These are phyloP conservation scores for Oreonectes daqikongensis DNA, from an alignment of 2,797 vertebrate genomes.

Conservation along the genomic window DNA sequence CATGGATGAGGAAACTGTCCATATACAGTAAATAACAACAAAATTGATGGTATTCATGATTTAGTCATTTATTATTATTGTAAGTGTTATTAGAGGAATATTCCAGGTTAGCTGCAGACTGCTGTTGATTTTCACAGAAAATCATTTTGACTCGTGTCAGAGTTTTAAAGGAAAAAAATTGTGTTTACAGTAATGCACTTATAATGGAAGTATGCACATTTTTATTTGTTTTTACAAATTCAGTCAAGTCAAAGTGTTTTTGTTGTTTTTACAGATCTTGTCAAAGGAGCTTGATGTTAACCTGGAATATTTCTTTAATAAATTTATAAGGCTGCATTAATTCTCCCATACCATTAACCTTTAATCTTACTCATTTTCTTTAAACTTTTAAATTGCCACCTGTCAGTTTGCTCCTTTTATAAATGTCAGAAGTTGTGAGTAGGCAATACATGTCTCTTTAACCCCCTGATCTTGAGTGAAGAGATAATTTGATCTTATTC, in stretches of 20 bases:
- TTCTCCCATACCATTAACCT: slow-evolving; percentile 5
- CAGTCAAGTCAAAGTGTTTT: background rate
- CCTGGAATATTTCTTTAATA: slow-evolving; percentile 25
- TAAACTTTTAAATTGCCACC: slow-evolving; percentile 20
- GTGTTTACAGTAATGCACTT: background rate
- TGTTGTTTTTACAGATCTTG: background rate
- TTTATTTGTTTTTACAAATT: background rate
- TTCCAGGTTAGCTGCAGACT: slow-evolving; percentile 10
- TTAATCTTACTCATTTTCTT: background rate
- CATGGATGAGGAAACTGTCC: background rate
- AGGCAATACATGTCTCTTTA: slow-evolving; percentile 18
- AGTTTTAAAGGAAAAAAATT: background rate
- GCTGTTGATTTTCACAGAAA: background rate
- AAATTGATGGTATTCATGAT: background rate
- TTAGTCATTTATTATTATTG: background rate
- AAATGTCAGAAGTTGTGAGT: background rate
- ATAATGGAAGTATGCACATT: background rate
- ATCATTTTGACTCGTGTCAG: background rate
- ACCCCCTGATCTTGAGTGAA: slow-evolving; percentile 6
- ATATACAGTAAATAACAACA: background rate
- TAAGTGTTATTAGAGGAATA: background rate
- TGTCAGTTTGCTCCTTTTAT: slow-evolving; percentile 9
- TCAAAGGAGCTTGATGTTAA: background rate
- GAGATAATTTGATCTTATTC: slow-evolving; percentile 9
- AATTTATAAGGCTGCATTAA: background rate